A percentile compares a stretch with the other conserved stretches of the same genome.
Evolutionary conservation across 37 sponge, comb jelly and placozoan genomes (phyloP).

Genomic region (Hormiphora californensis): DNA sequence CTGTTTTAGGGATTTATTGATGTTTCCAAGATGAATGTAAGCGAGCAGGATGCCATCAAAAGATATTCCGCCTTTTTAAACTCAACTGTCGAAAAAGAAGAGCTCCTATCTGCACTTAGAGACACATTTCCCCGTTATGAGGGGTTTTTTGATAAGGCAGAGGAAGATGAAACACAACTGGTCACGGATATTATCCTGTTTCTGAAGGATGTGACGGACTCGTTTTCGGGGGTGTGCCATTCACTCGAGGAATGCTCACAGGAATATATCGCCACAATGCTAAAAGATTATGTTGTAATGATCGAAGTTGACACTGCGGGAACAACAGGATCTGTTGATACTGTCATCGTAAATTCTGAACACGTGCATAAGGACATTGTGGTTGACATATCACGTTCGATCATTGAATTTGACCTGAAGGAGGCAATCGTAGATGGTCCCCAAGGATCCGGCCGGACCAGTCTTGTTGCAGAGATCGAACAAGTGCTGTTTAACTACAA

Average conservation of each 20-base stretch:
- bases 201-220: constrained; percentile 18
- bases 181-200: constrained; percentile 15
- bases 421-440: not conserved
- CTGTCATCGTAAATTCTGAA: not conserved
- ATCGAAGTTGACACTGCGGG: constrained; percentile 22
- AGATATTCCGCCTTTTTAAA: not conserved
- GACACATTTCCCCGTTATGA: not conserved
- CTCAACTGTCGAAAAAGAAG: constrained; percentile 9
- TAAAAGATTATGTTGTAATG: not conserved
- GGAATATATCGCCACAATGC: not conserved
- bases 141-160: not conserved
- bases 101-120: not conserved
- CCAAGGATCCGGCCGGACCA: not conserved
- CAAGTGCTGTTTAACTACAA: not conserved
- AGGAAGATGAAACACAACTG: not conserved
- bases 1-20: no score
- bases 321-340: not conserved
- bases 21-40: constrained; percentile 35
- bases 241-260: constrained; percentile 4
- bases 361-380: not conserved
- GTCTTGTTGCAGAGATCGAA: not conserved
- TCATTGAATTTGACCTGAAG: not conserved
- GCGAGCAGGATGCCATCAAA: not conserved
- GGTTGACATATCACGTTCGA: not conserved
- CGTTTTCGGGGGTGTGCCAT: not conserved